Evolutionary conservation across 2,113 vertebrate species (phyloP).

Genomic region (Edolisoma coerulescens): DNA sequence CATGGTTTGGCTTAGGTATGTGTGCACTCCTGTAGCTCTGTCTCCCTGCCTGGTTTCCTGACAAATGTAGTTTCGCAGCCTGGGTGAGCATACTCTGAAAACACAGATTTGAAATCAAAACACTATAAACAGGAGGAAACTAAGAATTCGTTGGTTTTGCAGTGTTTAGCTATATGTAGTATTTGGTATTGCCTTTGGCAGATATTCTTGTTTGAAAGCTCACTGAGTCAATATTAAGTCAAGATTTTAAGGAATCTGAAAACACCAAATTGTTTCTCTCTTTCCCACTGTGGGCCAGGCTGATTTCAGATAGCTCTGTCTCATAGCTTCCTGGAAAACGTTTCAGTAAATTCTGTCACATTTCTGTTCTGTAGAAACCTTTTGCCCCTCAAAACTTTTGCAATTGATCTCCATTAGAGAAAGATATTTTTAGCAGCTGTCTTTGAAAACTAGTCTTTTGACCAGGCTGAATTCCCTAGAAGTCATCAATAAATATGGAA

Average conservation of each 20-base stretch:
- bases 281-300: neutral
- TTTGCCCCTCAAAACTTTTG: neutral
- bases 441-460: neutral
- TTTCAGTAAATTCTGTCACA: neutral
- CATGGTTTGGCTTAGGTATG: neutral
- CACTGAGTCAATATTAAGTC: neutral
- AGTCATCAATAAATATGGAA: neutral
- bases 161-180: constrained; percentile 5
- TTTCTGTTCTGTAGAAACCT: neutral
- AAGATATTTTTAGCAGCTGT: neutral
- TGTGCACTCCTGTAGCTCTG: neutral
- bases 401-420: neutral
- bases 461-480: neutral
- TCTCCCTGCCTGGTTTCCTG: constrained; percentile 7
- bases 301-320: neutral
- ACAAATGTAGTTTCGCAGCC: neutral
- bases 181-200: constrained; percentile 38
- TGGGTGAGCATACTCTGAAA: neutral
- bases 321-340: neutral
- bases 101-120: constrained; percentile 16
- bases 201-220: neutral
- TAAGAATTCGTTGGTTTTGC: constrained; percentile 14
- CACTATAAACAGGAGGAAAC: neutral
- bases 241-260: constrained; percentile 29
- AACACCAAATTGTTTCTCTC: constrained; percentile 3